Percentiles rank a stretch among this genome's conserved stretches.
Conservation (phyloP, 2,888 invertebrate species). For the Melinaea menophilus region DNA sequence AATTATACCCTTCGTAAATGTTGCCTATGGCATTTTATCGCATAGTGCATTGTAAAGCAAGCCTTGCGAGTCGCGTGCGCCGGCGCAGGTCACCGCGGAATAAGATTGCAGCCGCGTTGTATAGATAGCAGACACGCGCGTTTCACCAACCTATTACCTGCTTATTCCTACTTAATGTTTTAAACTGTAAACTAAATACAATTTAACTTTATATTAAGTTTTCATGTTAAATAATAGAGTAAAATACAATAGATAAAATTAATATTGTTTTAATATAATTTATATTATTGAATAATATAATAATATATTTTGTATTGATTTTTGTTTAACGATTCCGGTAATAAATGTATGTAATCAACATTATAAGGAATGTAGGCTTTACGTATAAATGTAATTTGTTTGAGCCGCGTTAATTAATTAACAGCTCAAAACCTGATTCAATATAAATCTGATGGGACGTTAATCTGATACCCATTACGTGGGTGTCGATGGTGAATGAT, state of each 20-base stretch:
- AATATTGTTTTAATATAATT: too few relatives aligned
- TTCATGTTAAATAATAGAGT: not conserved
- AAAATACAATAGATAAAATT: too few relatives aligned
- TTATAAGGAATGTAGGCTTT: constrained; percentile 25
- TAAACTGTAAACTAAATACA: not conserved
- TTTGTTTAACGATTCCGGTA: not conserved
- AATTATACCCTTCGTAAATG: not conserved
- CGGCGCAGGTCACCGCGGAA: constrained; percentile 35
- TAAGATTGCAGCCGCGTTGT: constrained; percentile 35
- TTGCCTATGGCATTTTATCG: constrained; percentile 4
- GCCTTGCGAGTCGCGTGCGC: constrained; percentile 39
- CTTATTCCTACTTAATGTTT: constrained; percentile 17
- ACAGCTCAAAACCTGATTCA: constrained; percentile 14
- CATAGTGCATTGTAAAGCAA: constrained; percentile 9
- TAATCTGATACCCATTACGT: constrained; percentile 14
- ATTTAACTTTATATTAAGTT: not conserved
- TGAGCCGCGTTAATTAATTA: constrained; percentile 11
- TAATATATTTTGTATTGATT: not conserved
- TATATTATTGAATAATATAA: too few relatives aligned
- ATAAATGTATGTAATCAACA: not conserved
- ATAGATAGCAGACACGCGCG: constrained; percentile 36
- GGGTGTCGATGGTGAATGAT: constrained; percentile 9
- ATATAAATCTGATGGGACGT: constrained; percentile 5
- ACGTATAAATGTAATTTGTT: constrained; percentile 1
- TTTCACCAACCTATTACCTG: constrained; percentile 29